Base-by-base conservation (phyloP, 2,113 vertebrate genomes). In the Alethe castanea region DNA sequence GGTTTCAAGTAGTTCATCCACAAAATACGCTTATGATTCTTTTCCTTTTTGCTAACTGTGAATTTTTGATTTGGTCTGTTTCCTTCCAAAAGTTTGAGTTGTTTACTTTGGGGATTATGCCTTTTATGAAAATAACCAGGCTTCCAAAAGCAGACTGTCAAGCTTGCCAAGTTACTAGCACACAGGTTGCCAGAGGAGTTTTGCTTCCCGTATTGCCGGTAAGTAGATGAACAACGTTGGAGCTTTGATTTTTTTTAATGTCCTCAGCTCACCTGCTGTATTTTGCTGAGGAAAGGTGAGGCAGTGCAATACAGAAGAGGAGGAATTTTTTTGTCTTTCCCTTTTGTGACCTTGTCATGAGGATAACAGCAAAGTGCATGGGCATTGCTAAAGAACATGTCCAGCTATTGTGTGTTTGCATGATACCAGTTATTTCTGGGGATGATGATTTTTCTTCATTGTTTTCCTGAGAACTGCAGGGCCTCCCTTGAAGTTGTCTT, bases 21-120 rank as follows among this genome's bases (percentile, higher is more conserved):
- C 19, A 48, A 80, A 72, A 76, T 65, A 28, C 24, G 13, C 18
- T 19, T 44, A 52, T 8, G 13, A 29, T 19, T 83, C 17, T 79
- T n/a, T 72, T 59, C 14, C 7, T 42, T 92, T 86, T 72, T 19
- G 2, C 88, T 53, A 70, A 44, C 56, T 86, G n/a, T 5, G 4
- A 12, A 35, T 71, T 90, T 95, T 82, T 90, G 17, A 35, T 94
- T 91, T 88, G 33, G 24, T 87, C 52, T 71, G 17, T 77, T 95
- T 88, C 45, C 29, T 88, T 89, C 74, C 31, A 50, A 31, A 90
- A 77, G 53, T 79, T 64, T 47, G 53, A 93, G 59, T 77, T 70
- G 54, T 93, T 95, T 95, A 74, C 85, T 86, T 93, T 94, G 50
- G 65, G 67, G 79, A 81, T 95, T 86, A 42, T 50, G n/a, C 61